A percentile compares a stretch with the other conserved stretches of the same genome.
Conservation (phyloP, 2,113 vertebrate species). For the Hippoglossus stenolepis region DNA sequence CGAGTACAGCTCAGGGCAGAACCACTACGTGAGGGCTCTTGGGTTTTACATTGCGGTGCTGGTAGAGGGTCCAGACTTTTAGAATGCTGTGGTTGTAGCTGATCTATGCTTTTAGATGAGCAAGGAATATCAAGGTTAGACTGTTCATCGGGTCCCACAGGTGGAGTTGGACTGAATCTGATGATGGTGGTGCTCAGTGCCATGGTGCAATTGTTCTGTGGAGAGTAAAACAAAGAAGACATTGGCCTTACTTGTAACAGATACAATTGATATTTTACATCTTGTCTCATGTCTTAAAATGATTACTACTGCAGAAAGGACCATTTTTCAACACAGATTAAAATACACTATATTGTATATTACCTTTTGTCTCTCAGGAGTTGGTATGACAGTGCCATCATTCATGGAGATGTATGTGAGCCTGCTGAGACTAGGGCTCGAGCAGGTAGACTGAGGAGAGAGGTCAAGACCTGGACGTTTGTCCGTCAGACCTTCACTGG, state of each 20-base stretch:
- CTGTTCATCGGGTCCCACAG: conserved; percentile 65
- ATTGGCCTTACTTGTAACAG: not conserved
- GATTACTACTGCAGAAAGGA: not conserved
- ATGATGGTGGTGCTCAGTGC: conserved; percentile 93
- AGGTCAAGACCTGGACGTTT: conserved; percentile 64
- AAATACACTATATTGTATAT: not conserved
- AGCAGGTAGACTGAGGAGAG: conserved; percentile 78
- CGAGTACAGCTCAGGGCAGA: conserved; percentile 61
- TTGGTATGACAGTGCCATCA: conserved; percentile 75
- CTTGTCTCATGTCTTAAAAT: too few species aligned
- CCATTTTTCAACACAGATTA: not conserved
- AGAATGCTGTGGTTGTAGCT: conserved; percentile 50
- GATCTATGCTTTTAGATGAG: conserved; percentile 45
- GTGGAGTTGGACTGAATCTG: conserved; percentile 87
- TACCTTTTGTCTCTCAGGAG: conserved; percentile 81
- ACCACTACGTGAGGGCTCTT: conserved; percentile 26
- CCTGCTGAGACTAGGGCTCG: conserved; percentile 86
- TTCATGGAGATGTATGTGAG: conserved; percentile 90
- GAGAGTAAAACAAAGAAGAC: conserved; percentile 21
- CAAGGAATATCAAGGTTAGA: conserved; percentile 30
- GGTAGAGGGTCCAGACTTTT: conserved; percentile 72
- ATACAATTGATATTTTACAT: not conserved
- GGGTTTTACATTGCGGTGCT: conserved; percentile 46
- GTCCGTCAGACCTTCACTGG: conserved; percentile 49
- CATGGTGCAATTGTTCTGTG: conserved; percentile 83